Evolutionary conservation across 30 jellyfish, hydroid and myxozoan species (phyloP).

Genomic region (Aurelia aurita): DNA sequence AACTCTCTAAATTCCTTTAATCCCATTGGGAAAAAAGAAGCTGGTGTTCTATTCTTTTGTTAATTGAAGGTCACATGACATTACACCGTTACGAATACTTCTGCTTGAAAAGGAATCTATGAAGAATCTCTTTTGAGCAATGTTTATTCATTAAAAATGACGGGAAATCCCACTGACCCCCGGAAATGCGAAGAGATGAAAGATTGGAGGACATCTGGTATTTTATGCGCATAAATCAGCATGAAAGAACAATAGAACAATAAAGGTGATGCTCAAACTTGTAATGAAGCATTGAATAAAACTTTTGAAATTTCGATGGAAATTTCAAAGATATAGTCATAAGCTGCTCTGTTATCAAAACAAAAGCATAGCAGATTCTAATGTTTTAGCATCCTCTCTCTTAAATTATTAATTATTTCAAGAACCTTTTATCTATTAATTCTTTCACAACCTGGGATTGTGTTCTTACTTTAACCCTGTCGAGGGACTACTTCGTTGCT

Average conservation of each 20-base stretch:
- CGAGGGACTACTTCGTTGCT: conserved; percentile 1
- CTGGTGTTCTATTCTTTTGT: no score
- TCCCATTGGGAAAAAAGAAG: no score
- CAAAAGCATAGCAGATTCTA: conserved; percentile 46
- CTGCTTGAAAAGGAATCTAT: no score
- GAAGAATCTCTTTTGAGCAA: no score
- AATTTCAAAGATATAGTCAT: conserved; percentile 21
- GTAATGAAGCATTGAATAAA: conserved; percentile 38
- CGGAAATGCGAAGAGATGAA: background rate
- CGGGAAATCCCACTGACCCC: conserved; percentile 12
- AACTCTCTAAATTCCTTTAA: no score
- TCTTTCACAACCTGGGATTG: conserved; percentile 6
- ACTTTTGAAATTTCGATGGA: conserved; percentile 32
- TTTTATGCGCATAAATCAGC: conserved; percentile 47
- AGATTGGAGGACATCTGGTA: conserved; percentile 49
- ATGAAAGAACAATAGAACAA: conserved; percentile 34
- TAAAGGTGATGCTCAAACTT: conserved; percentile 32
- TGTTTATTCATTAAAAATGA: background rate
- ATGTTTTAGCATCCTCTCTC: conserved; percentile 57
- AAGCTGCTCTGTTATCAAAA: conserved; percentile 45
- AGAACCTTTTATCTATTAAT: conserved; percentile 15
- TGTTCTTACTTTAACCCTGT: background rate
- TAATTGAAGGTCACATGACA: no score
- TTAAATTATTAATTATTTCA: conserved; percentile 25
- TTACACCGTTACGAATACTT: no score